phyloP scores from a whole-genome alignment of 2,113 vertebrate species.

The Rhizomys pruinosus region DNA sequence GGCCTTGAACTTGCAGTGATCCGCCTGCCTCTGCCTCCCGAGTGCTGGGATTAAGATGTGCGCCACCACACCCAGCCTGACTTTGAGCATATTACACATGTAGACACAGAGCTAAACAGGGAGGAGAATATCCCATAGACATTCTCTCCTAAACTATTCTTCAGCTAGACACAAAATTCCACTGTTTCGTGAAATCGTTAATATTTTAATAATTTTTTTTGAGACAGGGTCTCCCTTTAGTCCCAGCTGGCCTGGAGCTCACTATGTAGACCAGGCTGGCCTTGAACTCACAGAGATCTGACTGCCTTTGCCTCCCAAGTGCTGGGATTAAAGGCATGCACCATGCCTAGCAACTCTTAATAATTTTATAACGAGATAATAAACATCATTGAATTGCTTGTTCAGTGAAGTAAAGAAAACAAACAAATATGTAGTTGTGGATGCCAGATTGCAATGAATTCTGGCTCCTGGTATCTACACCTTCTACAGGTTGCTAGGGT shows the following conservation, averaged over 20 bases:
- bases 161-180: not conserved
- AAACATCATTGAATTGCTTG: constrained; percentile 15
- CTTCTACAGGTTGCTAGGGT: not conserved
- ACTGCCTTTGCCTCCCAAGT: too few species aligned
- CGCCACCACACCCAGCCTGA: too few species aligned
- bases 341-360: too few species aligned
- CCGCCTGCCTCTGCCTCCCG: too few species aligned
- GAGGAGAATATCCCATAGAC: not conserved
- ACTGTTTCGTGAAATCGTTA: constrained; percentile 18
- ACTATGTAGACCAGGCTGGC: too few species aligned
- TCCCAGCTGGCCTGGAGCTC: too few species aligned
- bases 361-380: not conserved
- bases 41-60: too few species aligned
- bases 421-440: constrained; percentile 10
- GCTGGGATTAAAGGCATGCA: too few species aligned
- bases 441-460: not conserved
- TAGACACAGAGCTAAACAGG: not conserved
- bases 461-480: not conserved
- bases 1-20: too few species aligned
- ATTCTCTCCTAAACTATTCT: not conserved
- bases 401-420: constrained; percentile 30
- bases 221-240: too few species aligned
- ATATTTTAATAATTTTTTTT: constrained; percentile 26
- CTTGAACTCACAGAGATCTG: too few species aligned
- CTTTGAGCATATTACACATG: not conserved